Base-by-base conservation (phyloP, 2,113 vertebrate genomes). In the Dryoscopus gambensis region DNA sequence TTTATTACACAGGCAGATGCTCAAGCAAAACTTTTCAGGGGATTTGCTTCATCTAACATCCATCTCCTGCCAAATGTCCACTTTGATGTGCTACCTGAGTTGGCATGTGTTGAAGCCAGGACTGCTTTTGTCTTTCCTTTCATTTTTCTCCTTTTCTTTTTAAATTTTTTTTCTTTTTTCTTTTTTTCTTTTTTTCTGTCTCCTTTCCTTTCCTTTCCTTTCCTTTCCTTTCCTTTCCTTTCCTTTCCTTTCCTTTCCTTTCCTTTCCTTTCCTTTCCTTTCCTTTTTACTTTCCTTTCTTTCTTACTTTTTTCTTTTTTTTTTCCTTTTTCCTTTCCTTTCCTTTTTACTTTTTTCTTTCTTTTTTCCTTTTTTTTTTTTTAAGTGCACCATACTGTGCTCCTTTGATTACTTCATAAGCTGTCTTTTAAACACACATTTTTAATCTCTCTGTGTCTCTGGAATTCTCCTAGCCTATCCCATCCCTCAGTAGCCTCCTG, bases 1-100 rank as follows among this genome's bases (percentile, higher is more conserved):
- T 78, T 68, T 37, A 87, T 96, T 93, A 68, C 85, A 78, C 44
- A 82, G 83, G 68, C 53, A 90, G 65, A 82, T 93, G 83, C 44
- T 83, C 44, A 81, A 86, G 76, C 33, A 84, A 89, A 96, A 95
- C 22, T 90, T 86, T 64, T 49, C 21, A 71, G n/a, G 7, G 18
- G 16, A 13, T 47, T 89, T 81, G 11, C 30, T 92, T 90, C 40
- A 47, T 84, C 44, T 53, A 59, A 16, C 35, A 64, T 67, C 25
- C 37, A 25, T 47, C 44, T 88, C 75, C 49, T 75, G 79, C 25
- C 65, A 89, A 86, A 67, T 68, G 59, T 60, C 68, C 53, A 28
- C 20, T 80, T 64, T 56, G 44, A 59, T 71, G 28, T 75, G 60
- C 13, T 28, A 86, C 64, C 42, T 59, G 64, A 90, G 15, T 21